Percentiles rank a stretch among this genome's conserved stretches.
Evolutionary conservation across 1,140 invertebrate species (phyloP).

Genomic region (Pinna nobilis): DNA sequence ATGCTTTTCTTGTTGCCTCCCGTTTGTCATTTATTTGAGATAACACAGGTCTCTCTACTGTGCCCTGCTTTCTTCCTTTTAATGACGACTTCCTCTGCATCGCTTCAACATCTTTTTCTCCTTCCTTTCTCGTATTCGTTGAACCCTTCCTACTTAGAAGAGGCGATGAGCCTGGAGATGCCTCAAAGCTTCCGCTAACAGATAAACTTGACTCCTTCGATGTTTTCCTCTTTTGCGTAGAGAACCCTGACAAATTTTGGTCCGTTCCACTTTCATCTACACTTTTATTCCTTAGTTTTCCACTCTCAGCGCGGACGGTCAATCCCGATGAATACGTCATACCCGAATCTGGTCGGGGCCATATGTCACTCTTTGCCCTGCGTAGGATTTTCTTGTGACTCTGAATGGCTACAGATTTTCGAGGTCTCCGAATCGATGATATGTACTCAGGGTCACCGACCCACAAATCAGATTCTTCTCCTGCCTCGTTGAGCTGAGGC

Average conservation of each 20-base stretch:
- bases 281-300: background rate
- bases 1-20: too few species aligned
- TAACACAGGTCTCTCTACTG: too few species aligned
- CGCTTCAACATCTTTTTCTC: too few species aligned
- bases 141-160: background rate
- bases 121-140: too few species aligned
- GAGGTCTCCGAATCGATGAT: slow-evolving; percentile 29
- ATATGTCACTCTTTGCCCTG: slow-evolving; percentile 31
- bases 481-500: background rate
- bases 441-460: slow-evolving; percentile 35
- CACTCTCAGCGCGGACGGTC: background rate
- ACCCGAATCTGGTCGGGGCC: background rate
- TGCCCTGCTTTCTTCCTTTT: too few species aligned
- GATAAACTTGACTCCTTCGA: too few species aligned
- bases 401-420: slow-evolving; percentile 31
- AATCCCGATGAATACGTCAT: background rate
- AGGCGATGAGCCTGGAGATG: background rate
- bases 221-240: too few species aligned
- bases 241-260: too few species aligned
- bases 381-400: slow-evolving; percentile 31
- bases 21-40: too few species aligned
- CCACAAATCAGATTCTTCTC: slow-evolving; percentile 18
- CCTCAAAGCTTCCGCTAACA: too few species aligned
- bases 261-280: too few species aligned
- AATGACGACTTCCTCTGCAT: too few species aligned